phyloP scores from a whole-genome alignment of 2,113 vertebrate genomes.

The Mastomys natalensis region DNA sequence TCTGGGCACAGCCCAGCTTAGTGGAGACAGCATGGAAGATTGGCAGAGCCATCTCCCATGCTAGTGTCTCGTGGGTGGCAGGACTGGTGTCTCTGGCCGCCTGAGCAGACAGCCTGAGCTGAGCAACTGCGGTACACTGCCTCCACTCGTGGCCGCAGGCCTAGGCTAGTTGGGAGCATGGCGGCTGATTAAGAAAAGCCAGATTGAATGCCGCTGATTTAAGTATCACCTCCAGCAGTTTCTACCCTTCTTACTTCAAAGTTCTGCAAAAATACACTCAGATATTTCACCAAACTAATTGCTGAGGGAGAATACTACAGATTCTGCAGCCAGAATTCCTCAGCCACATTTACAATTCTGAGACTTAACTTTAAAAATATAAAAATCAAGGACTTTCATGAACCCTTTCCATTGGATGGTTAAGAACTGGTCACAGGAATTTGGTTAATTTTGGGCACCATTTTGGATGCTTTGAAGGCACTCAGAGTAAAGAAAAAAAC shows the following conservation, averaged over 20 bases:
- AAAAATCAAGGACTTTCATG: background rate
- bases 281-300: slow-evolving; percentile 5
- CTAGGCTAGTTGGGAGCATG: no score
- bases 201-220: no score
- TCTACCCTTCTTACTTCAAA: slow-evolving; percentile 3
- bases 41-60: no score
- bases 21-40: no score
- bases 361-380: slow-evolving; percentile 23
- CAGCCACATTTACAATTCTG: background rate
- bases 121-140: no score
- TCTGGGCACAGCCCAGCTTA: no score
- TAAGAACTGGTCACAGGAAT: background rate
- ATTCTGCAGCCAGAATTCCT: background rate
- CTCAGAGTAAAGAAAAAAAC: background rate
- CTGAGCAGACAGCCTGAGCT: no score
- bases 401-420: background rate
- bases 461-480: background rate
- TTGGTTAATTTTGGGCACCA: background rate
- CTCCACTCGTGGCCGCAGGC: no score
- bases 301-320: background rate
- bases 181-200: no score
- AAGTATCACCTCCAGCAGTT: no score
- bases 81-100: no score
- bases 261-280: background rate
- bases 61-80: no score